Base-by-base conservation (phyloP, 1,140 invertebrate genomes). In the Parapsyche elsis region DNA sequence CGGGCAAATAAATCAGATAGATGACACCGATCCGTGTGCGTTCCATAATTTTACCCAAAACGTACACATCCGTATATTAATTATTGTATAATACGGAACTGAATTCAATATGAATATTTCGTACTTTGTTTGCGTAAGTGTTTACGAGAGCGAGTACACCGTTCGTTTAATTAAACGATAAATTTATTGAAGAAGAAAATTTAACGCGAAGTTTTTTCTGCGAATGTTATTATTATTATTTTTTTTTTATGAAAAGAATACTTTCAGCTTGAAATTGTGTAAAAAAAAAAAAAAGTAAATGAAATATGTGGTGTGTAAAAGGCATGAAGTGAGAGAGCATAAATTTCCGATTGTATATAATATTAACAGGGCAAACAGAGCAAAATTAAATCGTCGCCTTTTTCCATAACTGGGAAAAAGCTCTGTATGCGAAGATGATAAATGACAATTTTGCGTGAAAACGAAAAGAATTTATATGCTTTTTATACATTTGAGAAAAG, bases 341-440 rank as follows among this genome's bases (percentile, higher is more conserved):
- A 61, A 61, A 61, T 61, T 61, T 61, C 21, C 59, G 59, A 61
- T 61, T 61, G 59, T 61, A 61, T 61, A 61, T 61, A 61, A 61
- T 61, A 61, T 61, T 61, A 61, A 53, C 49, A 16, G 49, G 1
- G 59, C 21, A 23, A 61, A 61, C 59, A 19, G 59, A 61, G 59
- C 14, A 61, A 61, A 61, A 61, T 61, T 61, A 61, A 61, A 61
- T 61, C 59, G 59, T 61, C 59, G 59, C 59, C 59, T 16, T 61
- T 61, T 61, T 23, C 9, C 59, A 23, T 23, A 23, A 61, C 59
- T 61, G 21, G n/a, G 59, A 61, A 61, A 61, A 61, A 61, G 21
- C 59, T 61, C 59, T 61, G 59, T 61, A 61, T 61, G 59, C 59
- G 59, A 61, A 61, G 21, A 61, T 61, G 59, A 61, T 61, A 61